Percentiles rank a stretch among this genome's conserved stretches.
phyloP scores from a whole-genome alignment of 2,797 vertebrate genomes.

The Limnodromus scolopaceus region DNA sequence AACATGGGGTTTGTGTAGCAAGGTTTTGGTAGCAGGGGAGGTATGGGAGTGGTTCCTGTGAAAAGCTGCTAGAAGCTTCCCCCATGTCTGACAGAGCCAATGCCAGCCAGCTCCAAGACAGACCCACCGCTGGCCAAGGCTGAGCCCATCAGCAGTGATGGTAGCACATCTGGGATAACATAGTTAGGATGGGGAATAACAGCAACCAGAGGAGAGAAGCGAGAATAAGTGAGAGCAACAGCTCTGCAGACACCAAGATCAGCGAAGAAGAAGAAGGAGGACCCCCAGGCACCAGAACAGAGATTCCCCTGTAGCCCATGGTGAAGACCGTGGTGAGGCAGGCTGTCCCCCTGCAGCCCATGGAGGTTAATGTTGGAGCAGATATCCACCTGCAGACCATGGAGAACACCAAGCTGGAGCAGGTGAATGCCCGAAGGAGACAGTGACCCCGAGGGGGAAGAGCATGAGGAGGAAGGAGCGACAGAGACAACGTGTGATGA shows the following conservation, averaged over 20 bases:
- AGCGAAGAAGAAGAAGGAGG: neutral
- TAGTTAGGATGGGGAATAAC: neutral
- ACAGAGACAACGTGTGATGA: neutral
- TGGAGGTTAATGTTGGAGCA: neutral
- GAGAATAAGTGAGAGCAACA: neutral
- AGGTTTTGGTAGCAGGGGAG: neutral
- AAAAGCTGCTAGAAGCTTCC: neutral
- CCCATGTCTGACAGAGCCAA: neutral
- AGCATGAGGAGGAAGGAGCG: neutral
- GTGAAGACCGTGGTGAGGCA: too few relatives aligned
- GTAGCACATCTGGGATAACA: neutral
- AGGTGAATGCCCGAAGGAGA: neutral
- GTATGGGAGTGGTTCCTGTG: neutral
- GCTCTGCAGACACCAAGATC: neutral
- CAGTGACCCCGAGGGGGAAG: neutral
- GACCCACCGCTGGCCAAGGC: neutral
- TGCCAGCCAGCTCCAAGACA: neutral
- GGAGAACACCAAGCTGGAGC: neutral
- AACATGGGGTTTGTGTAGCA: neutral
- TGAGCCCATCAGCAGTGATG: neutral
- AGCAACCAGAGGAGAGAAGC: neutral
- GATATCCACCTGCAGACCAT: neutral
- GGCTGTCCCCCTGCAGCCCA: neutral
- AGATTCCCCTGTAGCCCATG: neutral
- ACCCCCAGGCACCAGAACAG: neutral